phyloP scores from a whole-genome alignment of 2,113 vertebrate species.

The Psophia crepitans region DNA sequence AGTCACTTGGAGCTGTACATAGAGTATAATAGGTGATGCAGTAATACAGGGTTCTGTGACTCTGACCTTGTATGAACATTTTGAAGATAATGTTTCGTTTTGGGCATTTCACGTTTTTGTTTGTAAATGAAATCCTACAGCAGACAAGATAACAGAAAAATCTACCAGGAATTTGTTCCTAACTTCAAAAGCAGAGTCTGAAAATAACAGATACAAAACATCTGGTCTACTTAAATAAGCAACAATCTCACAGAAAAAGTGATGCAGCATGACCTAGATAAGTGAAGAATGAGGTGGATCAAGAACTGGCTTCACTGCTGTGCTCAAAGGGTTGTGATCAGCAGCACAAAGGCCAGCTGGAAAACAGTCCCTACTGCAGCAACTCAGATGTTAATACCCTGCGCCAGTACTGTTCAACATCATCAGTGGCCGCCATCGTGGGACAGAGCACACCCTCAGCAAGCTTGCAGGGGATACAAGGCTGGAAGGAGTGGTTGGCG shows the following conservation, averaged over 20 bases:
- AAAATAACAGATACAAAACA: neutral
- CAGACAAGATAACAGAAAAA: neutral
- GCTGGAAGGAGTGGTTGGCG: neutral
- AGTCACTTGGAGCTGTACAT: neutral
- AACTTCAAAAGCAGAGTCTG: neutral
- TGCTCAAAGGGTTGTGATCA: neutral
- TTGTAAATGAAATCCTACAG: neutral
- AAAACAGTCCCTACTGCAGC: neutral
- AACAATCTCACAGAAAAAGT: neutral
- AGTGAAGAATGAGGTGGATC: neutral
- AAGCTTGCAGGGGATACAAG: neutral
- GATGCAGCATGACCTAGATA: neutral
- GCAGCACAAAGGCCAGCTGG: neutral
- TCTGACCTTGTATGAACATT: neutral
- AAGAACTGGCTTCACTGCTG: neutral
- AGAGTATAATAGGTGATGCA: accelerated
- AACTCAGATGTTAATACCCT: neutral
- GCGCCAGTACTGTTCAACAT: accelerated
- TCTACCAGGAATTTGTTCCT: neutral
- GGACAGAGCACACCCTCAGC: neutral
- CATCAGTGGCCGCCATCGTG: accelerated
- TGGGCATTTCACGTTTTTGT: neutral
- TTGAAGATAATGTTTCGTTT: neutral
- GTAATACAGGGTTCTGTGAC: neutral
- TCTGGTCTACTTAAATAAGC: neutral